Evolutionary conservation across 2,797 vertebrate species (phyloP).

Genomic region (Pelochelys cantorii): DNA sequence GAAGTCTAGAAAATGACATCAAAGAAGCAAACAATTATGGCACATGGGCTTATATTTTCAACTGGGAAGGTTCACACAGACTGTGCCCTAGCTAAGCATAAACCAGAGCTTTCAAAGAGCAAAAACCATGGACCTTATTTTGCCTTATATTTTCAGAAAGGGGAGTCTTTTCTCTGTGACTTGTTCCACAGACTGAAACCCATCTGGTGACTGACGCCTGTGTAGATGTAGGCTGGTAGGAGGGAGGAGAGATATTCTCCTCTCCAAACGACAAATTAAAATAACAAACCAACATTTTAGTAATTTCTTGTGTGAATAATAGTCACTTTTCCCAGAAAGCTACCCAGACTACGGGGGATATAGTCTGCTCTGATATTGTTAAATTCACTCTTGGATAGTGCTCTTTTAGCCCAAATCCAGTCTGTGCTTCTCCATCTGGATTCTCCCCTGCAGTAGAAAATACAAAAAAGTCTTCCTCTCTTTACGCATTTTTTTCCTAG

Average conservation of each 20-base stretch:
- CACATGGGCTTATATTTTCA: background rate
- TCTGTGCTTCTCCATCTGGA: background rate
- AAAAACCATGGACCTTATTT: background rate
- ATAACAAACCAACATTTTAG: slow-evolving; percentile 7
- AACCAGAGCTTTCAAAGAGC: background rate
- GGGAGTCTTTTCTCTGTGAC: background rate
- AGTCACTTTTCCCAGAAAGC: background rate
- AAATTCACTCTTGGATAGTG: slow-evolving; percentile 1
- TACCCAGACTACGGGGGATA: slow-evolving; percentile 17
- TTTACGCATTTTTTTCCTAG: background rate
- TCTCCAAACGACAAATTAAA: slow-evolving; percentile 24
- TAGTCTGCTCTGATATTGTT: background rate
- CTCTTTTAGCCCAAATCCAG: slow-evolving; percentile 2
- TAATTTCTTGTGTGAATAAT: slow-evolving; percentile 21
- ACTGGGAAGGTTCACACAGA: background rate
- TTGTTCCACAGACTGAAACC: background rate
- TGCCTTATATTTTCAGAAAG: background rate
- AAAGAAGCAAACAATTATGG: background rate
- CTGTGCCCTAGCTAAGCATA: background rate
- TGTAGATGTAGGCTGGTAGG: background rate
- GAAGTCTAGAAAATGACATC: background rate
- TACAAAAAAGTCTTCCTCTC: background rate
- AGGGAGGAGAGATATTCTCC: background rate
- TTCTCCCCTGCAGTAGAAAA: background rate
- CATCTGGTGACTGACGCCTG: background rate